These are phyloP conservation scores for Apoda limacodes DNA, from an alignment of 2,888 invertebrate genomes.

Conservation along the genomic window DNA sequence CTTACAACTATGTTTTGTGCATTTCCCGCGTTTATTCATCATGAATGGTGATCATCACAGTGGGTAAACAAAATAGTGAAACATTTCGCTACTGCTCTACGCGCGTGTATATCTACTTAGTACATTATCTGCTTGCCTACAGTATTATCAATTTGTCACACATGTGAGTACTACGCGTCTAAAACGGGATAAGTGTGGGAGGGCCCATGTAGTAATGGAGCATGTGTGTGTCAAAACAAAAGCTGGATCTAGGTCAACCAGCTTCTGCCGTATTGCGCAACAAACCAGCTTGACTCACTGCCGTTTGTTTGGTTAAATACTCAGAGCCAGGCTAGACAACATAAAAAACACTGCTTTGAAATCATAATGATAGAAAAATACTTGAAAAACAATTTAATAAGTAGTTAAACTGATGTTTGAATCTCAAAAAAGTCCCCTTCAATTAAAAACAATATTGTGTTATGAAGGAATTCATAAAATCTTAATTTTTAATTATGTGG, in stretches of 20 bases:
- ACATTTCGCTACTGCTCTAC: conserved; percentile 10
- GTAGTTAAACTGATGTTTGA: conserved; percentile 28
- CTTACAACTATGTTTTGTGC: too few species aligned
- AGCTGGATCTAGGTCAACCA: too few species aligned
- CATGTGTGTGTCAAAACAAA: conserved; percentile 45
- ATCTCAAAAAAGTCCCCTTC: conserved; percentile 3
- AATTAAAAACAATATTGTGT: conserved; percentile 29
- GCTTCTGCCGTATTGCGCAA: too few species aligned
- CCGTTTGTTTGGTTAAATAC: too few species aligned
- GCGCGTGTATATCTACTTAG: conserved; percentile 21
- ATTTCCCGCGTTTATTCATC: too few species aligned
- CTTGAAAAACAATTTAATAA: conserved; percentile 37
- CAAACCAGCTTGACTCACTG: too few species aligned
- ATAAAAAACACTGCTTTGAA: too few species aligned
- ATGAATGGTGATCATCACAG: too few species aligned
- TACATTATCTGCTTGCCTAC: conserved; percentile 19
- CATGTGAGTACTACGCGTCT: conserved; percentile 35
- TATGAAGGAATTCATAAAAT: conserved; percentile 29
- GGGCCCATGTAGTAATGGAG: conserved; percentile 23
- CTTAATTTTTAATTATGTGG: conserved; percentile 57
- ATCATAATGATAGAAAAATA: conserved; percentile 1
- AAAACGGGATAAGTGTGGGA: conserved; percentile 61
- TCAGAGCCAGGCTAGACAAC: too few species aligned
- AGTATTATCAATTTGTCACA: conserved; percentile 20
- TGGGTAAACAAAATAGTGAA: too few species aligned